A percentile compares a stretch with the other conserved stretches of the same genome.
These are phyloP conservation scores for Malurus splendens DNA, from an alignment of 2,797 vertebrate genomes.

Conservation along the genomic window DNA sequence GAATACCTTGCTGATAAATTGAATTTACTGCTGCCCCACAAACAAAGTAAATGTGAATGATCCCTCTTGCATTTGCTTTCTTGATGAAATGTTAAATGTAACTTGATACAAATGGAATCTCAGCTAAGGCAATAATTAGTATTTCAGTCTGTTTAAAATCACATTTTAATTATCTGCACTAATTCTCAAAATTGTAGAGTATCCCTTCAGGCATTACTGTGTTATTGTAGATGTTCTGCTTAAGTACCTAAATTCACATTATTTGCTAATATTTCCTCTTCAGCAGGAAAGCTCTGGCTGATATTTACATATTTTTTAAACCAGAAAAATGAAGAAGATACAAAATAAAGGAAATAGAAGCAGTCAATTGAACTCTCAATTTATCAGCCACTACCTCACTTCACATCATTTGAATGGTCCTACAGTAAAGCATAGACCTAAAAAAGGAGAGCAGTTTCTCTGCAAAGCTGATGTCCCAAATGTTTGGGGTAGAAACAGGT, in stretches of 20 bases:
- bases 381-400: background rate
- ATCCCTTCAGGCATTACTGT: background rate
- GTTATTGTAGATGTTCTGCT: background rate
- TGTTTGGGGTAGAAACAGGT: background rate
- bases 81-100: background rate
- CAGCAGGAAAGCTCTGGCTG: background rate
- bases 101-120: background rate
- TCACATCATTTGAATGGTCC: background rate
- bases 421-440: background rate
- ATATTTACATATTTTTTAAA: background rate
- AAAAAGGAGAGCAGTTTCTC: background rate
- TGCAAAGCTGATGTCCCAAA: background rate
- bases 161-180: background rate
- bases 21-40: background rate
- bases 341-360: background rate
- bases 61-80: background rate
- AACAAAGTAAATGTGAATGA: background rate
- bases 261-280: background rate
- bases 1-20: background rate
- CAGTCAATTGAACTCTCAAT: background rate
- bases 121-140: slow-evolving; percentile 3
- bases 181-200: background rate
- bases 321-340: background rate
- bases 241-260: background rate
- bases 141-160: slow-evolving; percentile 12